These are phyloP conservation scores for Varecia variegata DNA, from an alignment of 2,797 vertebrate species.

Conservation along the genomic window DNA sequence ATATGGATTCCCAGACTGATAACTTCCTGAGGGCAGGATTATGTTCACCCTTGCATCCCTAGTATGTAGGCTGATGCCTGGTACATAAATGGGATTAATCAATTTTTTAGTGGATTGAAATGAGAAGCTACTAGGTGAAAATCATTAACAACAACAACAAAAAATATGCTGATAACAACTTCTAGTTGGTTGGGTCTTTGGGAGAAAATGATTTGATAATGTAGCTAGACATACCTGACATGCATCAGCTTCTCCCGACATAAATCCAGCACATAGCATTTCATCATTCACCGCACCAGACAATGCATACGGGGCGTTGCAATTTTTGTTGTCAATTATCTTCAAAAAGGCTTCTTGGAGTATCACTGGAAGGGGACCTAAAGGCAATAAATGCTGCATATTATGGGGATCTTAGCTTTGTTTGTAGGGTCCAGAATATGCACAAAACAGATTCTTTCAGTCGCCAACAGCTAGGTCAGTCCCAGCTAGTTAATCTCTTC, in stretches of 20 bases:
- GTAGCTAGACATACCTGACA: slow-evolving; percentile 77
- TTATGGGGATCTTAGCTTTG: not conserved
- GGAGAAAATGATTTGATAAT: not conserved
- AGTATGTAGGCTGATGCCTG: not conserved
- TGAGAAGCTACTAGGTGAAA: not conserved
- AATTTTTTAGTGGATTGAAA: not conserved
- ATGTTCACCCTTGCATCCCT: not conserved
- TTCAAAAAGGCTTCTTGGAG: slow-evolving; percentile 82
- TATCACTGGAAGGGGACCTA: not conserved
- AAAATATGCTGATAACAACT: not conserved
- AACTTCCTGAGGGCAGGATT: not conserved
- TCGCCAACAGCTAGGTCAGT: not conserved
- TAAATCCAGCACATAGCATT: slow-evolving; percentile 82
- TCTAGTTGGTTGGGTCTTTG: not conserved
- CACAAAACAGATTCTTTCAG: not conserved
- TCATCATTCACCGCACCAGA: slow-evolving; percentile 75
- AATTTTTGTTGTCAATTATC: slow-evolving; percentile 80
- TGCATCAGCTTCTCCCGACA: slow-evolving; percentile 82
- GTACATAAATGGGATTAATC: not conserved
- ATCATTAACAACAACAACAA: not conserved
- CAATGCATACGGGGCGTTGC: slow-evolving; percentile 76
- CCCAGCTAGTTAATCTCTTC: not conserved
- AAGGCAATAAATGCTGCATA: not conserved
- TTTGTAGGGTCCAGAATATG: not conserved
- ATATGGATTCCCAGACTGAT: not conserved